Conservation (phyloP, 2,888 invertebrate species). For the Machimus atricapillus region DNA sequence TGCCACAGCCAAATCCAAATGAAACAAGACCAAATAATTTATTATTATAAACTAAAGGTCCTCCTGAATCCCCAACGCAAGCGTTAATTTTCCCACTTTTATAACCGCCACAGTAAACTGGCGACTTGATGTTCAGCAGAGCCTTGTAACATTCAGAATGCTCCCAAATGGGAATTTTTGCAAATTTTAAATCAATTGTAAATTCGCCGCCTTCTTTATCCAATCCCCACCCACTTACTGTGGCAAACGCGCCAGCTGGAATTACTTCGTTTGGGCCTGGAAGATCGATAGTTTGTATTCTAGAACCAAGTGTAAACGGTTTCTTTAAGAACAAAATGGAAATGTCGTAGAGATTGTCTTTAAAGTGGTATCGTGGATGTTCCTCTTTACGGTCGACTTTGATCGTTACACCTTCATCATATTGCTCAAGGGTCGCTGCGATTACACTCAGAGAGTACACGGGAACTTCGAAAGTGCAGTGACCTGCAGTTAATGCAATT, state of each 20-base stretch:
- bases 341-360: not conserved
- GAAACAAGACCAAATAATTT: conserved; percentile 9
- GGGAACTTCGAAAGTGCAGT: not conserved
- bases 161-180: not conserved
- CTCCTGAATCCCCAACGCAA: not conserved
- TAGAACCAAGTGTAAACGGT: not conserved
- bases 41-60: not conserved
- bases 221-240: conserved; percentile 1
- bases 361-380: not conserved
- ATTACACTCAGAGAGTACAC: not conserved
- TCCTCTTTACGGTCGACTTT: not conserved
- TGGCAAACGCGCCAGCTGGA: not conserved
- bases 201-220: not conserved
- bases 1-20: not conserved
- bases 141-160: not conserved
- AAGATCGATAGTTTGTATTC: not conserved
- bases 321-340: not conserved
- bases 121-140: not conserved
- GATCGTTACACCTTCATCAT: not conserved
- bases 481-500: not conserved
- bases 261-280: not conserved
- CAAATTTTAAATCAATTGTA: not conserved
- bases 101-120: not conserved
- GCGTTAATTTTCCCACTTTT: not conserved
- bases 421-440: not conserved